Conservation (phyloP, 2,888 invertebrate species). For the Drosophila subquinaria region DNA sequence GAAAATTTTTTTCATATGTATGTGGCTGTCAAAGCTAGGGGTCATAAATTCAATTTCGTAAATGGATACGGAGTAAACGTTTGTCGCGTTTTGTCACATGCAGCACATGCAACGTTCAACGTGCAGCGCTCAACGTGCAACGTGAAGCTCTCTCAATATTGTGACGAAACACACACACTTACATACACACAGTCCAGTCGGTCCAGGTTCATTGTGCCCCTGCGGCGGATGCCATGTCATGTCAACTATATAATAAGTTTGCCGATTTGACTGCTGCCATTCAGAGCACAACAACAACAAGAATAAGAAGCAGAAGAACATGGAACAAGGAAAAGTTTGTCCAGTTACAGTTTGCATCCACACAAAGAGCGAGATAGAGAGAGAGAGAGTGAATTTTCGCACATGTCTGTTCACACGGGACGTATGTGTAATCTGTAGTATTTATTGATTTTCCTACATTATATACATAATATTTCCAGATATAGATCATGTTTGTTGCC, state of each 20-base stretch:
- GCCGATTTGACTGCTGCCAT: slow-evolving; percentile 49
- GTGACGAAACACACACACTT: slow-evolving; percentile 23
- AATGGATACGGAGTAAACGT: slow-evolving; percentile 51
- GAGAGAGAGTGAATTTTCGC: slow-evolving; percentile 1
- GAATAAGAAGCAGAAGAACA: not conserved
- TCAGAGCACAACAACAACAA: slow-evolving; percentile 8
- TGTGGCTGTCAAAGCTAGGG: slow-evolving; percentile 41
- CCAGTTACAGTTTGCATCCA: slow-evolving; percentile 29
- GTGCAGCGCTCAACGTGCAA: slow-evolving; percentile 16
- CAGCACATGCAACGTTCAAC: slow-evolving; percentile 54
- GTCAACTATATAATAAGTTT: slow-evolving; percentile 55
- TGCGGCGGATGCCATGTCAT: slow-evolving; percentile 45
- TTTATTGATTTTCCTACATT: slow-evolving; percentile 47
- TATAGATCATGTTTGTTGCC: slow-evolving; percentile 8
- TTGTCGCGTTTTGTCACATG: slow-evolving; percentile 74
- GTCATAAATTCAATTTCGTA: slow-evolving; percentile 77
- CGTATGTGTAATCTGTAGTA: slow-evolving; percentile 39
- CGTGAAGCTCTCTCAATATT: slow-evolving; percentile 14
- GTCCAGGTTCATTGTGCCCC: slow-evolving; percentile 28
- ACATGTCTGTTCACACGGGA: slow-evolving; percentile 29
- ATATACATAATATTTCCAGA: slow-evolving; percentile 6
- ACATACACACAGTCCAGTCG: slow-evolving; percentile 13
- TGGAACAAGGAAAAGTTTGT: slow-evolving; percentile 25
- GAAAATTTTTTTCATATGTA: not conserved
- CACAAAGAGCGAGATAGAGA: not conserved